Conservation (phyloP, 2,888 invertebrate species). For the Lasioglossum vierecki region DNA sequence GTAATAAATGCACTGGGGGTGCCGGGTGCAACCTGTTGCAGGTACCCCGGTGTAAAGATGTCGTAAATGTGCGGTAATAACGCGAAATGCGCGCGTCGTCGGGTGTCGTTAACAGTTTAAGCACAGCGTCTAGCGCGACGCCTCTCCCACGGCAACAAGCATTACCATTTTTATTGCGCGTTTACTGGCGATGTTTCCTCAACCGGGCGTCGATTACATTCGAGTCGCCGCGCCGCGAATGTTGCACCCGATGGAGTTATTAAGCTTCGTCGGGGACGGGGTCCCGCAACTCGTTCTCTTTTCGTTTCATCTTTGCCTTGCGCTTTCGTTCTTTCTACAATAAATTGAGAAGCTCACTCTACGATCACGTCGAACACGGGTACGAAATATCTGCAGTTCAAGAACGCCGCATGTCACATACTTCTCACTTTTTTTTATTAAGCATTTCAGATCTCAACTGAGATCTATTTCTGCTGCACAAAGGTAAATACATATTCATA, state of each 20-base stretch:
- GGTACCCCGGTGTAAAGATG: conserved; percentile 68
- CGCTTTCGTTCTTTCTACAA: not conserved
- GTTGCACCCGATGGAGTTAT: conserved; percentile 42
- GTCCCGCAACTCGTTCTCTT: not conserved
- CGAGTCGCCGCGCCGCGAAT: conserved; percentile 47
- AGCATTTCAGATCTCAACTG: no score
- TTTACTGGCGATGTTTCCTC: conserved; percentile 47
- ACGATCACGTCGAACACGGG: not conserved
- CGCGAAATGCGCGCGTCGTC: conserved; percentile 61
- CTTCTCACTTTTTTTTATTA: no score
- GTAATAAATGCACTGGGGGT: conserved; percentile 64
- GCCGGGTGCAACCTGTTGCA: conserved; percentile 71
- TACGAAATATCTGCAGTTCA: not conserved
- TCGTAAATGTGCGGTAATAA: conserved; percentile 73
- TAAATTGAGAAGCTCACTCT: not conserved
- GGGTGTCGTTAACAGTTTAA: conserved; percentile 68
- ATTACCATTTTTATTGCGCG: conserved; percentile 59
- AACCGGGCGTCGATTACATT: conserved; percentile 51
- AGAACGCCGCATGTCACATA: no score
- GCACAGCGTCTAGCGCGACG: conserved; percentile 56
- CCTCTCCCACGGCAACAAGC: conserved; percentile 34
- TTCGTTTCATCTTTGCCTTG: not conserved
- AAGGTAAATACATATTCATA: no score
- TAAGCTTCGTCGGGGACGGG: conserved; percentile 16
- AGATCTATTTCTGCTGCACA: no score